These are phyloP conservation scores for Mastomys natalensis DNA, from an alignment of 2,113 vertebrate species.

Conservation along the genomic window DNA sequence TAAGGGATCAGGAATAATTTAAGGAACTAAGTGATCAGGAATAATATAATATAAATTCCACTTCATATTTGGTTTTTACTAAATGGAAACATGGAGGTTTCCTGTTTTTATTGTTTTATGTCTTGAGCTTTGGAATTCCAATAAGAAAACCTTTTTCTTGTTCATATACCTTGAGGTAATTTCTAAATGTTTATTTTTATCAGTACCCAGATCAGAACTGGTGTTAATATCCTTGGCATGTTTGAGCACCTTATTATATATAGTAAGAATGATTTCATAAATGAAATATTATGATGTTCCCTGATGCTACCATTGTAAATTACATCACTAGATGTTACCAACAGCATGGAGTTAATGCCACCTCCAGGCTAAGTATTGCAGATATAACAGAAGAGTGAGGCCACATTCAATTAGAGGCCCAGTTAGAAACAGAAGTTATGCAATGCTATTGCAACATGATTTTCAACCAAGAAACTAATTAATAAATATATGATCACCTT, in stretches of 20 bases:
- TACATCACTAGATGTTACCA: not conserved
- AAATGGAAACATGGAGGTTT: not conserved
- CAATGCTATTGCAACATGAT: not conserved
- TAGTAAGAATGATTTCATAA: not conserved
- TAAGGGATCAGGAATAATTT: not conserved
- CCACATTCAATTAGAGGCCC: not conserved
- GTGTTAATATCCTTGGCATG: not conserved
- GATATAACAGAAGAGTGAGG: not conserved
- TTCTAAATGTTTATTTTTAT: not conserved
- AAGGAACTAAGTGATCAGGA: not conserved
- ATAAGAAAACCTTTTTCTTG: not conserved
- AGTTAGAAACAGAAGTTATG: not conserved
- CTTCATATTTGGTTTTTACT: not conserved
- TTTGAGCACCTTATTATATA: not conserved
- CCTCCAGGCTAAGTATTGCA: fast-evolving
- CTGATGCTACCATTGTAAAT: not conserved
- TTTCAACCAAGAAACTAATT: not conserved
- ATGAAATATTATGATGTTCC: not conserved
- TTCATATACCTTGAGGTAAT: not conserved
- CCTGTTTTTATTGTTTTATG: not conserved
- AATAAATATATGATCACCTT: not conserved
- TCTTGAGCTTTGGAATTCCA: not conserved
- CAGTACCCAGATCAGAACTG: too few species aligned
- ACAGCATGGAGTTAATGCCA: not conserved
- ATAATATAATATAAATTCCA: not conserved